Conservation (phyloP, 2,888 invertebrate genomes). For the Ochropacha duplaris region DNA sequence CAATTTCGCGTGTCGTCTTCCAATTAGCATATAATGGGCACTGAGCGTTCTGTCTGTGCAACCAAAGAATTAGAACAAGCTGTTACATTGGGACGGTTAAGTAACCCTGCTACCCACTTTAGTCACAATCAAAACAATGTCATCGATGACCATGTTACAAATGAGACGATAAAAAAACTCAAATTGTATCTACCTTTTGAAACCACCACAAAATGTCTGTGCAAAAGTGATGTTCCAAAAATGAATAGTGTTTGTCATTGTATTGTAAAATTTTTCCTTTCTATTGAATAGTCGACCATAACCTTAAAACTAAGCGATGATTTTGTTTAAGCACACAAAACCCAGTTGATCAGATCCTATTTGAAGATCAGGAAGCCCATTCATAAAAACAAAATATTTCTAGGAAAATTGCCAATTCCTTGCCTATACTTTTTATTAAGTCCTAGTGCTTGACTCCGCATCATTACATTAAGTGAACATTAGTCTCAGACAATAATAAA, state of each 20-base stretch:
- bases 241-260: background rate
- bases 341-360: too few species aligned
- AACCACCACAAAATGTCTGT: slow-evolving; percentile 3
- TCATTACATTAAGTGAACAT: too few species aligned
- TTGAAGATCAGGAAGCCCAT: too few species aligned
- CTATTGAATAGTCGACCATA: too few species aligned
- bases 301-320: too few species aligned
- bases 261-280: too few species aligned
- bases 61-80: slow-evolving; percentile 60
- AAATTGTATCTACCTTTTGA: background rate
- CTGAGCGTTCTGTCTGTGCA: slow-evolving; percentile 40
- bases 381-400: too few species aligned
- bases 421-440: too few species aligned
- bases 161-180: background rate
- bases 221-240: background rate
- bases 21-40: slow-evolving; percentile 69
- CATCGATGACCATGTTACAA: background rate
- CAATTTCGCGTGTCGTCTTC: slow-evolving; percentile 61
- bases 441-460: too few species aligned
- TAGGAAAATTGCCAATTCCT: too few species aligned
- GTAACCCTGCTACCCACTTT: slow-evolving; percentile 43
- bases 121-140: slow-evolving; percentile 22
- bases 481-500: too few species aligned
- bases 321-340: too few species aligned
- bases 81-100: slow-evolving; percentile 49